Base-by-base conservation (phyloP, 2,113 vertebrate species). In the Neolamprologus kungweensis region DNA sequence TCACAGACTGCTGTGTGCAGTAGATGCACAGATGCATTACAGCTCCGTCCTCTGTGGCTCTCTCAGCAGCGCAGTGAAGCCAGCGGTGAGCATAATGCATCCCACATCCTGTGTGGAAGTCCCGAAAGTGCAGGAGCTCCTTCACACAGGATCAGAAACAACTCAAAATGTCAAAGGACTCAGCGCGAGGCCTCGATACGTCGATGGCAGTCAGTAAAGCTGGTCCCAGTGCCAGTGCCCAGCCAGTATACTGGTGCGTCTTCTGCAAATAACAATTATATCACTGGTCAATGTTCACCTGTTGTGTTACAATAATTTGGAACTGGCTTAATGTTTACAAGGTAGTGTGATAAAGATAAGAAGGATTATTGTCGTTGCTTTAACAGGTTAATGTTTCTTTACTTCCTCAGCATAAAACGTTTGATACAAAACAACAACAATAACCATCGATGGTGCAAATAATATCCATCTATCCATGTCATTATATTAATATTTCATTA, bases 321-420 rank as follows among this genome's bases (percentile, higher is more conserved):
- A 16, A 26, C 37, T 16, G 65, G 65, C 13, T 73, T 73, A 45
- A 16, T 73, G 65, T 42, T 45, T 26, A 73, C 0, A 65, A 71
- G 13, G 5, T 6, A 23, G n/a, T 71, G 65, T 42, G 37, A 23
- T 42, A 42, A 71, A 42, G 35, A 71, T 42, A 23, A 71, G 35
- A 71, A 71, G 6, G 13, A 71, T 9, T 42, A 2, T 6, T 42
- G n/a, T 16, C 1, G 0, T 23, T 0, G 5, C 65, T 71, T 68
- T 35, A 12, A 5, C 33, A 65, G 60, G 1, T 68, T 68, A 68
- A 42, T 0, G 7, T 40, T 14, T 42, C 35, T 42, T 42, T 42
- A 42, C 37, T 16, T 71, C 5, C 65, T 42, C 21, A 42, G 35
- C 12, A 71, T 5, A 71, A 71, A 71, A 0, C 2, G 2, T 71